Conservation (phyloP, 2,797 vertebrate genomes). For the Rhinogobio ventralis region DNA sequence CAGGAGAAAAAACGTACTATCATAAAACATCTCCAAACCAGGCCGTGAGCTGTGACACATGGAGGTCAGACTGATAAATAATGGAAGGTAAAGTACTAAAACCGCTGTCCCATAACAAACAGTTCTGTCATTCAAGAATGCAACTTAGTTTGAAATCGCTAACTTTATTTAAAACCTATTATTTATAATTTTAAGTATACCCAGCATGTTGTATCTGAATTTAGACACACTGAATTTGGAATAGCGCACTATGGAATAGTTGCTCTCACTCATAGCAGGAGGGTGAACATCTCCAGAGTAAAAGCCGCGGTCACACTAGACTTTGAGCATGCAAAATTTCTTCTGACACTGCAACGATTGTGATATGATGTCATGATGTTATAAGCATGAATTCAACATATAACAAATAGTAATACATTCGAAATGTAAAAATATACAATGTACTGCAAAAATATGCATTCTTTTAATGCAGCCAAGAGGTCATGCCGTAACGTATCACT, state of each 20-base stretch:
- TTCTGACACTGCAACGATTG: neutral
- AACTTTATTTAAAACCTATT: neutral
- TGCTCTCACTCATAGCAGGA: too few relatives aligned
- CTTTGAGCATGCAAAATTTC: neutral
- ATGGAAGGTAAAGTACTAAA: constrained; percentile 14
- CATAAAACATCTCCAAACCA: constrained; percentile 34
- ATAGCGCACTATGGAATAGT: neutral
- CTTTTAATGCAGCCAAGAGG: too few relatives aligned
- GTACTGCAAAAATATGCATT: too few relatives aligned
- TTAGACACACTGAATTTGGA: neutral
- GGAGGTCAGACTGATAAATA: constrained; percentile 51
- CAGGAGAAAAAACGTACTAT: neutral
- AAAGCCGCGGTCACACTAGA: too few relatives aligned
- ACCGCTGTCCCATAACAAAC: neutral
- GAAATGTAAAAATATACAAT: too few relatives aligned
- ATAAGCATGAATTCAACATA: too few relatives aligned
- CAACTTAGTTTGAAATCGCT: neutral
- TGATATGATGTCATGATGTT: too few relatives aligned
- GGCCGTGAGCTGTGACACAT: constrained; percentile 19
- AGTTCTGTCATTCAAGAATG: neutral
- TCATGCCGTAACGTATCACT: too few relatives aligned
- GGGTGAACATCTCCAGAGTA: too few relatives aligned
- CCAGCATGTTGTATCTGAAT: neutral
- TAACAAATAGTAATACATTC: too few relatives aligned
- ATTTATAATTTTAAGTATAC: neutral